Percentiles rank a stretch among this genome's conserved stretches.
phyloP scores from a whole-genome alignment of 2,888 invertebrate species.

The Drosophila imparisetae region DNA sequence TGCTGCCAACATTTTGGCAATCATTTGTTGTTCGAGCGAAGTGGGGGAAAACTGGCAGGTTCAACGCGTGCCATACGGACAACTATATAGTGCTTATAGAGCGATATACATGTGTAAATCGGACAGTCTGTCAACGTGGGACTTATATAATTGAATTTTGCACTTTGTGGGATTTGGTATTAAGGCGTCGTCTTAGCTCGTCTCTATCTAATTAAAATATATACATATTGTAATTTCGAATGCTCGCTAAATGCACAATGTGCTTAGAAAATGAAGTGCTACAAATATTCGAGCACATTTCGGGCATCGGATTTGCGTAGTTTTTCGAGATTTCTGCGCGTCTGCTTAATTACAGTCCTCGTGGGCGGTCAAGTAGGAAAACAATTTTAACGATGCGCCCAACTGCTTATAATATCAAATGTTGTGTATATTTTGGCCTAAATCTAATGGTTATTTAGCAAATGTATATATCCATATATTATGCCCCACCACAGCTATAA shows the following conservation, averaged over 20 bases:
- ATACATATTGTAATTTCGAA: conserved; percentile 38
- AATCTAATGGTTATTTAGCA: conserved; percentile 33
- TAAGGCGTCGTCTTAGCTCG: conserved; percentile 19
- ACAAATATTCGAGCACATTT: conserved; percentile 47
- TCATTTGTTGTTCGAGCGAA: conserved; percentile 9
- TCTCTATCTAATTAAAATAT: conserved; percentile 68
- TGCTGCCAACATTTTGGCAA: conserved; percentile 63
- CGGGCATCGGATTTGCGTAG: conserved; percentile 56
- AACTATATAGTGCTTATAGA: neutral
- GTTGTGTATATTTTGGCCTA: conserved; percentile 34
- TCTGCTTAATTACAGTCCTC: conserved; percentile 67
- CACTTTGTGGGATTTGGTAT: conserved; percentile 21
- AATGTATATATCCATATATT: conserved; percentile 32
- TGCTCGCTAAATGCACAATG: conserved; percentile 29
- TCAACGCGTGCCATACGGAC: conserved; percentile 68
- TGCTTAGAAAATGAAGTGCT: conserved; percentile 60
- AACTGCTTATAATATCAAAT: conserved; percentile 67
- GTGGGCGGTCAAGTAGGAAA: conserved; percentile 64
- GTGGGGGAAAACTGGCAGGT: conserved; percentile 53
- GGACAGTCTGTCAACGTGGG: conserved; percentile 66
- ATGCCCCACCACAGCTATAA: conserved; percentile 1
- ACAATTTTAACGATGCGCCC: conserved; percentile 71
- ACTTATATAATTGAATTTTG: conserved; percentile 65
- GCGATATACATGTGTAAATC: conserved; percentile 31
- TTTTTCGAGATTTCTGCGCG: conserved; percentile 33